Evolutionary conservation across 2,888 invertebrate genomes (phyloP).

Genomic region (Standfussiana lucernea): DNA sequence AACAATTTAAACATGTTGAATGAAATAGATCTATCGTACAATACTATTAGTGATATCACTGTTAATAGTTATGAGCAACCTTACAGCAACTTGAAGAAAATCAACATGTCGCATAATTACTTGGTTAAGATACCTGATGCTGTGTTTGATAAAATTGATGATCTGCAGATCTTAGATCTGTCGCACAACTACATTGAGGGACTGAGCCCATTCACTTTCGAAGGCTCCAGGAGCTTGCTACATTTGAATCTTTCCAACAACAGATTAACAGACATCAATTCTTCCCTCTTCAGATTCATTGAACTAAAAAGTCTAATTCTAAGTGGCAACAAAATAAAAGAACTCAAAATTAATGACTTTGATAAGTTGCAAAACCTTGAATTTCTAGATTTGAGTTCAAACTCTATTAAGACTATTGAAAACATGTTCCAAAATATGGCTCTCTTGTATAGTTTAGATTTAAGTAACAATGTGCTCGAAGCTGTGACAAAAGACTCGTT

Average conservation of each 20-base stretch:
- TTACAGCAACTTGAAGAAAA: constrained; percentile 68
- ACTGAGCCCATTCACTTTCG: constrained; percentile 75
- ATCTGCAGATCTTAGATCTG: constrained; percentile 76
- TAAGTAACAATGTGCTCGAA: constrained; percentile 76
- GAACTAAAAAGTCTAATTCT: constrained; percentile 74
- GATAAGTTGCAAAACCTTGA: constrained; percentile 70
- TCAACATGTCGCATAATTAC: constrained; percentile 79
- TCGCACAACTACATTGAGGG: constrained; percentile 77
- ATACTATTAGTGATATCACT: constrained; percentile 72
- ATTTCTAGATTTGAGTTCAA: constrained; percentile 74
- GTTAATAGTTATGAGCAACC: constrained; percentile 47
- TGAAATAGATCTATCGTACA: constrained; percentile 79
- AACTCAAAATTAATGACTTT: constrained; percentile 73
- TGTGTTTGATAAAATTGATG: constrained; percentile 72
- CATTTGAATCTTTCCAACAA: constrained; percentile 78
- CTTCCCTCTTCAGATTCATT: constrained; percentile 77
- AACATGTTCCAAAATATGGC: constrained; percentile 69
- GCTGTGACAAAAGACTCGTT: constrained; percentile 71
- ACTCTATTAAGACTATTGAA: constrained; percentile 73
- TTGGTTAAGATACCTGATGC: constrained; percentile 73
- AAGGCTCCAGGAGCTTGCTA: constrained; percentile 76
- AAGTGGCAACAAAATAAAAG: constrained; percentile 74
- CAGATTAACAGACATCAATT: constrained; percentile 74
- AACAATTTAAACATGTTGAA: constrained; percentile 65
- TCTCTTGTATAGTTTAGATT: constrained; percentile 69